Evolutionary conservation across 2,797 vertebrate species (phyloP), one percentile per base, ranked within the genome.

Genomic region (Poeciliopsis turneri): DNA sequence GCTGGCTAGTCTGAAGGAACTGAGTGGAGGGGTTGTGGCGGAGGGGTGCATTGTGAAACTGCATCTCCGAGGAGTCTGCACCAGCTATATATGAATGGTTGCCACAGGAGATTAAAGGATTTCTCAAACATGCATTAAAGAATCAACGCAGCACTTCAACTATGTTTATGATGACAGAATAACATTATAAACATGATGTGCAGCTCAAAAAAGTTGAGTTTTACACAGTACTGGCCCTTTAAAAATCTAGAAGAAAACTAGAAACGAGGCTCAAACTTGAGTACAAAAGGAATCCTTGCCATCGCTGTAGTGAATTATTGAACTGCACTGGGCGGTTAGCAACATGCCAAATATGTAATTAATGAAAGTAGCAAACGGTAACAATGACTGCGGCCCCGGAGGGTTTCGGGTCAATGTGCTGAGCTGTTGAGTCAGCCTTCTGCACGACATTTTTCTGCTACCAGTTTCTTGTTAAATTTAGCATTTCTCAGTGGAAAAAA

Each of bases 281-380:
- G 25, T 0, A 45, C 23, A 69, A 69, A n/a, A 45, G 25, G n/a
- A 6, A 46, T 28, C 41, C 6, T 70, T 45, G 41, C 41, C 10
- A 18, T 45, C 13, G 8, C 41, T 16, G 66, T n/a, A 46, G 41
- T 70, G 25, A 16, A 70, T 70, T 45, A 45, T 45, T 70, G 68
- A 70, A 18, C n/a, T n/a, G 41, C 15, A 70, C 15, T 70, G 16
- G 13, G 12, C 15, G 13, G 41, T 46, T 46, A 45, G 45, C 25
- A 70, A 70, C 13, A 70, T 45, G 68, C 12, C 25, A 70, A 45
- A 70, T 28, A 13, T 46, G 68, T 70, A 45, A 70, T 45, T 70
- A 70, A 28, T 70, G 68, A 45, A 70, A 28, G 41, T 70, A 46
- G 41, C 39, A 43, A 69, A 43, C 68, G 0, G 68, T 28, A 28